Evolutionary conservation across 1,140 invertebrate genomes (phyloP), one percentile per base, ranked within the genome.

Genomic region (Platorchestia sp.): DNA sequence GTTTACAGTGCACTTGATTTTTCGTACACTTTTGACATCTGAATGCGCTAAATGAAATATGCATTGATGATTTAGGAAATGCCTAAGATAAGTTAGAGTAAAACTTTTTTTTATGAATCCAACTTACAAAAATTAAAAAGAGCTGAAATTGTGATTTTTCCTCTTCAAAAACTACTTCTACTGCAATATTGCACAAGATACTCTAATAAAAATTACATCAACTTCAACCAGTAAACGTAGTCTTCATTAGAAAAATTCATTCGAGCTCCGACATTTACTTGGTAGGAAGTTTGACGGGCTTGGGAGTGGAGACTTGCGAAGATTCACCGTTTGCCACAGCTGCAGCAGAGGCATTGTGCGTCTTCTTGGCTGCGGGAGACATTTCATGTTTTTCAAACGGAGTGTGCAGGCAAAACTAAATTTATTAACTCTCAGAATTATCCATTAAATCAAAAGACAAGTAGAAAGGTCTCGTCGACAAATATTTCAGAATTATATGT

Each of bases 241-340:
- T 75, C 3, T 75, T 75, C n/a, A n/a, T n/a, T 75, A 22, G 27
- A 75, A 75, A 75, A 75, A 75, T 36, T 75, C 14, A 27, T 19
- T 75, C 36, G 59, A 14, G 27, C 1, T 75, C 27, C 36, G 59
- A 75, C 59, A 42, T 41, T 89, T 93, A 93, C 91, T 47, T 93
- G 45, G 91, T 93, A 44, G 91, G 91, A 40, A 93, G 91, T 93
- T 93, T 93, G 36, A 93, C 91, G 40, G 91, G 91, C 45, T 93
- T 93, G 7, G 91, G 91, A 44, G 91, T 93, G 36, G 91, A 6
- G 10, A 47, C 91, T 40, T 93, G 91, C 45, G 91, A 40, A 47
- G 91, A 16, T 44, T 93, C 44, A 36, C 44, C 91, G 91, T 93
- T 93, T 44, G 7, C 91, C 91, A 93, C 43, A 41, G 36, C 5